These are phyloP conservation scores for Paramacrobiotus metropolitanus DNA, from an alignment of 1,140 invertebrate genomes.

Conservation along the genomic window DNA sequence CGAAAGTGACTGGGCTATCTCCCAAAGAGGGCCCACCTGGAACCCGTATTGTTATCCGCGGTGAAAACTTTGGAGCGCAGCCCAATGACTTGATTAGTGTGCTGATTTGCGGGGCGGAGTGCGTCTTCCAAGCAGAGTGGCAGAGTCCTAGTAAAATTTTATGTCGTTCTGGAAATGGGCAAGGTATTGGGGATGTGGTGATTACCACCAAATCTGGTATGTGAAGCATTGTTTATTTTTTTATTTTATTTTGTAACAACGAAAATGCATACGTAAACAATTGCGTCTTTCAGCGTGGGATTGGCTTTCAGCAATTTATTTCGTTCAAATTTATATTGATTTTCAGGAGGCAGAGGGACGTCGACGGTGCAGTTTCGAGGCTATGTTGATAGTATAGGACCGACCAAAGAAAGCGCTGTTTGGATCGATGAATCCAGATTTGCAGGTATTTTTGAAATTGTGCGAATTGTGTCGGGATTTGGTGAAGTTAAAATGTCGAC, in stretches of 20 bases:
- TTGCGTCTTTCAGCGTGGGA: too few relatives aligned
- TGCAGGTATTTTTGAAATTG: constrained; percentile 7
- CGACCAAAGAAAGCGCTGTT: constrained; percentile 89
- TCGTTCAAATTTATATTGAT: too few relatives aligned
- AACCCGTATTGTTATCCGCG: constrained; percentile 76
- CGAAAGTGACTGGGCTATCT: constrained; percentile 71
- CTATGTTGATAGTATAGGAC: constrained; percentile 39
- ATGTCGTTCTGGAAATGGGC: constrained; percentile 70
- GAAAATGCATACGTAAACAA: too few relatives aligned
- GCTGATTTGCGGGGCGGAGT: constrained; percentile 83
- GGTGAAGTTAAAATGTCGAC: background rate
- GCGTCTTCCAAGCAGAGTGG: constrained; percentile 85
- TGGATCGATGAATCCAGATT: constrained; percentile 67
- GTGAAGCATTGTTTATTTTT: background rate
- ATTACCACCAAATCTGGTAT: constrained; percentile 52
- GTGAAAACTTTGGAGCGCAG: constrained; percentile 71
- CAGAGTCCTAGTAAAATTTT: constrained; percentile 90
- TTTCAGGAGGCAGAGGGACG: constrained; percentile 49
- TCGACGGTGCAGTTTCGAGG: constrained; percentile 82
- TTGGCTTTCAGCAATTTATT: too few relatives aligned
- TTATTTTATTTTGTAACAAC: too few relatives aligned
- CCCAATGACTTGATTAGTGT: constrained; percentile 63
- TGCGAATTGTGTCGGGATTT: background rate
- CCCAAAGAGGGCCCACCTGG: constrained; percentile 93
- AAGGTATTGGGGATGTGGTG: constrained; percentile 76